phyloP scores from a whole-genome alignment of 2,888 invertebrate species.

The Hyles lineata region DNA sequence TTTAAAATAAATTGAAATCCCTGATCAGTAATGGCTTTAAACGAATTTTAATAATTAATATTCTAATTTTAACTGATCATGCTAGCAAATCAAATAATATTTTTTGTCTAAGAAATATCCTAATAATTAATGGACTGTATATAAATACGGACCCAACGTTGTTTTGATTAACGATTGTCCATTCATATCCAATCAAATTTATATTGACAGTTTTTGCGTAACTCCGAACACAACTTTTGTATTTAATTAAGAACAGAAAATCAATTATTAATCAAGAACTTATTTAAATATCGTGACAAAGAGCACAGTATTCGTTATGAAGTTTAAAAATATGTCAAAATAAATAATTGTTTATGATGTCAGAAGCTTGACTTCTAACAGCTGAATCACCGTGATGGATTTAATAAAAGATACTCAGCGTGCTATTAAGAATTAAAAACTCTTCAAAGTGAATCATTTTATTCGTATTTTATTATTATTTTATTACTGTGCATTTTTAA shows the following conservation, averaged over 20 bases:
- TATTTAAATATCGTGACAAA: constrained; percentile 16
- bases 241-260: constrained; percentile 11
- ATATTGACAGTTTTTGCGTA: constrained; percentile 11
- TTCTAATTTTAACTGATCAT: neutral
- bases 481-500: neutral
- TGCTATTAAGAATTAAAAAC: constrained; percentile 51
- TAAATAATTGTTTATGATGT: constrained; percentile 1
- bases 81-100: neutral
- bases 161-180: constrained; percentile 21
- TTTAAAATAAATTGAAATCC: too few relatives aligned
- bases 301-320: neutral
- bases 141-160: neutral
- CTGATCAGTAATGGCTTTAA: too few relatives aligned
- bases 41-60: neutral
- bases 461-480: constrained; percentile 36
- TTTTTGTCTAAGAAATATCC: neutral
- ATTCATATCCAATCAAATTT: constrained; percentile 8
- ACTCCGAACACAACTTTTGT: neutral
- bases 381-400: constrained; percentile 64
- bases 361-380: constrained; percentile 37
- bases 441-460: constrained; percentile 62
- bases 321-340: constrained; percentile 10
- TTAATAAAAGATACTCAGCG: constrained; percentile 36
- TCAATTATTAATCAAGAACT: constrained; percentile 15
- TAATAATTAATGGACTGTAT: neutral